Evolutionary conservation across 2,888 invertebrate genomes (phyloP).

Genomic region (Conops quadrifasciatus): DNA sequence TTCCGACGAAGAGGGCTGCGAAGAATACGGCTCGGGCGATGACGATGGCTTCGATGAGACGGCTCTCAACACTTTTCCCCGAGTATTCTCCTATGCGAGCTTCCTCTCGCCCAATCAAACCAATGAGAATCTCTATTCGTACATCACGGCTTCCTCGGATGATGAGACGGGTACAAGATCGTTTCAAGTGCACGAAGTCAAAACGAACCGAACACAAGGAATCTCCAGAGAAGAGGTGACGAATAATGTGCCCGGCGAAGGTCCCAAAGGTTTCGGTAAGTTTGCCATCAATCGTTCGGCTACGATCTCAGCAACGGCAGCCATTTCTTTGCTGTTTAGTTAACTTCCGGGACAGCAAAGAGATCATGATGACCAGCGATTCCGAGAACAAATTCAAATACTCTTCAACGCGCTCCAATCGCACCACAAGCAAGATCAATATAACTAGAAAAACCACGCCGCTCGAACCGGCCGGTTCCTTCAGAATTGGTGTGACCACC

Average conservation of each 20-base stretch:
- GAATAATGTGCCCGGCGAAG: constrained; percentile 45
- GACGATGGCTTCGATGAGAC: constrained; percentile 62
- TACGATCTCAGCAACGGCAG: too few relatives aligned
- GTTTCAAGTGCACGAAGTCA: constrained; percentile 51
- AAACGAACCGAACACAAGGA: constrained; percentile 48
- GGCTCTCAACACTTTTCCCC: constrained; percentile 54
- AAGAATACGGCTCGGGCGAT: constrained; percentile 68
- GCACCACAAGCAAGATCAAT: constrained; percentile 44
- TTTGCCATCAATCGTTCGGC: constrained; percentile 4
- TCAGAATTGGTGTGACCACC: constrained; percentile 46
- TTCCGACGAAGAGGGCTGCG: constrained; percentile 72
- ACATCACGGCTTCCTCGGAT: constrained; percentile 55
- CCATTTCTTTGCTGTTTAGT: constrained; percentile 55
- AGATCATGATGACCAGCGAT: constrained; percentile 71
- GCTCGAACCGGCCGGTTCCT: constrained; percentile 50
- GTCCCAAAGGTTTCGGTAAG: constrained; percentile 55
- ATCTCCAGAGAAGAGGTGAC: constrained; percentile 51
- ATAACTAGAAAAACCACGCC: constrained; percentile 50
- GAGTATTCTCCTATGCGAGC: constrained; percentile 60
- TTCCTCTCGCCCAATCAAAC: constrained; percentile 60
- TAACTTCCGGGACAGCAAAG: constrained; percentile 70
- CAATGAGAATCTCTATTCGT: constrained; percentile 53
- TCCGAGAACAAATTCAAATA: constrained; percentile 64
- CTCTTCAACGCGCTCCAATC: constrained; percentile 54
- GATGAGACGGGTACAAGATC: constrained; percentile 53